phyloP scores from a whole-genome alignment of 1,140 invertebrate genomes.

The Meloidogyne exigua region DNA sequence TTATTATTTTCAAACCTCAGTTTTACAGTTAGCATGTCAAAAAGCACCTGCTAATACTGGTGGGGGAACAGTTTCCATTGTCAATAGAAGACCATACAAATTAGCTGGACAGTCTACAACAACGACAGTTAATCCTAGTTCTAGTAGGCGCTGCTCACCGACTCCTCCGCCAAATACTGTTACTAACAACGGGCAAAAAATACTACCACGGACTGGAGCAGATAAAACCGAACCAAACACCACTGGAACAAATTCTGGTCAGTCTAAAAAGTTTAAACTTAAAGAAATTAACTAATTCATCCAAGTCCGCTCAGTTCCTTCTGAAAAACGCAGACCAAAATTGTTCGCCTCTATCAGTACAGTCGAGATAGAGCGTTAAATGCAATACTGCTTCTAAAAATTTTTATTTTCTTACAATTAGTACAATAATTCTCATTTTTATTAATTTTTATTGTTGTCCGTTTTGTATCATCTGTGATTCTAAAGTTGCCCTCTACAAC shows the following conservation, averaged over 20 bases:
- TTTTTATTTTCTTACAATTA: background rate
- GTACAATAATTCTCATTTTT: background rate
- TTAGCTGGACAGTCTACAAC: background rate
- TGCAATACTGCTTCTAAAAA: too few relatives aligned
- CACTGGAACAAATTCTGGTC: background rate
- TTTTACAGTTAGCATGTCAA: background rate
- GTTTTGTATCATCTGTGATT: background rate
- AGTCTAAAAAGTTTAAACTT: background rate
- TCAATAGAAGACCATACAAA: background rate
- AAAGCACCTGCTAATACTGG: background rate
- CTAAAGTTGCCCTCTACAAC: background rate
- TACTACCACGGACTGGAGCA: background rate
- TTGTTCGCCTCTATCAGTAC: background rate
- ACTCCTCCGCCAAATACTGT: background rate
- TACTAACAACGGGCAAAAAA: background rate
- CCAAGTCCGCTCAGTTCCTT: background rate
- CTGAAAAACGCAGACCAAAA: background rate
- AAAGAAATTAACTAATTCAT: background rate
- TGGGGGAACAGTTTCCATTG: background rate
- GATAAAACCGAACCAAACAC: background rate
- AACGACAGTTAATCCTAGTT: background rate
- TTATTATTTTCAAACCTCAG: background rate
- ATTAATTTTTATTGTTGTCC: background rate
- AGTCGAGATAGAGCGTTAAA: background rate
- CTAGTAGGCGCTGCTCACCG: background rate